Conservation (phyloP, 2,113 vertebrate genomes). For the Actenoides hombroni region DNA sequence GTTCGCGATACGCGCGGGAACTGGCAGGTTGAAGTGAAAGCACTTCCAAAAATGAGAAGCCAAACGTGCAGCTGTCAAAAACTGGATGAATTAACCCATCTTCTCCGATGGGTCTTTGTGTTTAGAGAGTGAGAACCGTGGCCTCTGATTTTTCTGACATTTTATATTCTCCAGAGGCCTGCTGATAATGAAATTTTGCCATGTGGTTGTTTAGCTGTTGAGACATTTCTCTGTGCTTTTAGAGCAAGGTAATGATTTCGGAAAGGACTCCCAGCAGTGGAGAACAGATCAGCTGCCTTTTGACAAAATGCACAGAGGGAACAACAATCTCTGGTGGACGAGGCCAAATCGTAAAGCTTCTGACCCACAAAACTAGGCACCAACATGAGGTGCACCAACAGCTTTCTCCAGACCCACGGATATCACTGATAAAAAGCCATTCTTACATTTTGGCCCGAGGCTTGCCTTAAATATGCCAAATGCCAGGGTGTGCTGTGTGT, state of each 20-base stretch:
- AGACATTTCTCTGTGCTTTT: not conserved
- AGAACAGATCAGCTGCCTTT: not conserved
- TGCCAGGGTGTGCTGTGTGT: not conserved
- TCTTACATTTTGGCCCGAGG: not conserved
- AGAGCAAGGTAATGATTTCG: slow-evolving; percentile 4
- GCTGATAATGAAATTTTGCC: not conserved
- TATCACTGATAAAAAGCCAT: not conserved
- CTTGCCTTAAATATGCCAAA: not conserved
- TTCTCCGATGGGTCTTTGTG: not conserved
- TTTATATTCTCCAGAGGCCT: not conserved
- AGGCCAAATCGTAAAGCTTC: not conserved
- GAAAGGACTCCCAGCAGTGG: not conserved
- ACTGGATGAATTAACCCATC: slow-evolving; percentile 40
- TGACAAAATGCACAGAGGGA: not conserved
- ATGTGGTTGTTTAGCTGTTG: not conserved
- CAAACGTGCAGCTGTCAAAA: slow-evolving; percentile 12
- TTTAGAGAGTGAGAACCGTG: slow-evolving; percentile 2
- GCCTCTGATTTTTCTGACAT: slow-evolving; percentile 4
- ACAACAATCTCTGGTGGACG: not conserved
- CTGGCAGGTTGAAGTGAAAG: slow-evolving; percentile 4
- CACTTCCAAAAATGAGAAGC: slow-evolving; percentile 8
- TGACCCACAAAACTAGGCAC: not conserved
- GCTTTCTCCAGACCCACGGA: not conserved
- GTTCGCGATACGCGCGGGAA: not conserved
- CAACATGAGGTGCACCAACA: not conserved